Base-by-base conservation (phyloP, 2,888 invertebrate species). In the Melipona beecheii region DNA sequence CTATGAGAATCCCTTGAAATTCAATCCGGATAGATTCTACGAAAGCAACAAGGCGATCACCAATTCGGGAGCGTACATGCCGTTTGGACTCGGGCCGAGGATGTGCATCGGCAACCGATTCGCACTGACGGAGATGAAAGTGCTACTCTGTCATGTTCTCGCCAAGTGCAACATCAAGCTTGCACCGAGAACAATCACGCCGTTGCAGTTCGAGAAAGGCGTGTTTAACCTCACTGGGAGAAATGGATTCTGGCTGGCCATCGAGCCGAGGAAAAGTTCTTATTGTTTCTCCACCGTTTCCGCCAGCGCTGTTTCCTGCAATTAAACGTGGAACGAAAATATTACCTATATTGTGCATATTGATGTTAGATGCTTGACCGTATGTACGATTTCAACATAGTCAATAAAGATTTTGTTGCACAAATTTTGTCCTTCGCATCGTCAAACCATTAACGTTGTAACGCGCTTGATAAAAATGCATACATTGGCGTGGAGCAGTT, bases 31-130 rank as follows among this genome's bases (percentile, higher is more conserved):
- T 0, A 92, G 83, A 86, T 31, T 62, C 56, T 0, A 56, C 0
- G 19, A 54, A 5, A n/a, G 49, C 1, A 90, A 82, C 1, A 90
- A 82, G n/a, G 84, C 81, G 91, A 94, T 64, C 19, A 0, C 91
- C 0, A 91, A 90, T 49, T 92, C 92, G 0, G 89, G 84, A 5
- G 87, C 91, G 0, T 95, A 89, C 72, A 19, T 94, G n/a, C 93
- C 95, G 0, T 95, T 95, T 78, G 95, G 95, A 0, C 6, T 87
- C 0, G 95, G 95, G 9, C 94, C 94, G 0, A 89, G 94, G 54
- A 92, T 91, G 81, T 95, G 95, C 58, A 93, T 95, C 64, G 95
- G 92, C 62, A 87, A 89, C 31, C 85, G 91, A 0, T 92, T 92
- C 60, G 91, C 91, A 0, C 43, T 91, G 49, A 77, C 89, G 62